phyloP scores from a whole-genome alignment of 2,888 invertebrate genomes.

The Chouioia cunea region DNA sequence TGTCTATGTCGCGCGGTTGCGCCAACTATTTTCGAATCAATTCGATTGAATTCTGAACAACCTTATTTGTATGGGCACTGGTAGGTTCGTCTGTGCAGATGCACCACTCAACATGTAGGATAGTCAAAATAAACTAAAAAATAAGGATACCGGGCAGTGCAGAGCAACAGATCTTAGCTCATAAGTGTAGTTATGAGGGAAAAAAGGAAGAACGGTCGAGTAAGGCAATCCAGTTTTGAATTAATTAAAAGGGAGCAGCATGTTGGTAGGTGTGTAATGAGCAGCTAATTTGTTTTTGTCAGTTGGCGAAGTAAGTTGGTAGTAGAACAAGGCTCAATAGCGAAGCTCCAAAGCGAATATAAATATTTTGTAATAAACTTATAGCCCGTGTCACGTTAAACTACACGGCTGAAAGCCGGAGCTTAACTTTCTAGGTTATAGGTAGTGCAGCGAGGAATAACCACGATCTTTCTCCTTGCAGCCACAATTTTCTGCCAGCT shows the following conservation, averaged over 20 bases:
- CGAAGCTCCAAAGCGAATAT: constrained; percentile 51
- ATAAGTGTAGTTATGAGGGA: not conserved
- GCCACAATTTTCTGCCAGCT: not conserved
- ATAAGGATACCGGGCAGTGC: constrained; percentile 1
- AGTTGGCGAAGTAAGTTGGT: not conserved
- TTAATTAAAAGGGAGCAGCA: constrained; percentile 45
- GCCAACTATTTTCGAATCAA: constrained; percentile 24
- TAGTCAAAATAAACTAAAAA: not conserved
- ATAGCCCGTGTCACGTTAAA: constrained; percentile 51
- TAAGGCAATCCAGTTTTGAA: constrained; percentile 38
- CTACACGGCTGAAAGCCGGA: constrained; percentile 43
- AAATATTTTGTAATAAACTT: constrained; percentile 54
- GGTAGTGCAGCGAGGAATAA: constrained; percentile 13
- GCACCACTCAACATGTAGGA: not conserved
- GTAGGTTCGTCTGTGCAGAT: constrained; percentile 6
- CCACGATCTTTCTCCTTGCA: constrained; percentile 9
- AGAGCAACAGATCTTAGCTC: not conserved
- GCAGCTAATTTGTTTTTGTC: constrained; percentile 18
- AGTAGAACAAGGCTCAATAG: constrained; percentile 33
- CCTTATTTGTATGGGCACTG: constrained; percentile 25
- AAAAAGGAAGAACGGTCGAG: not conserved
- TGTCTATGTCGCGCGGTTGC: not conserved
- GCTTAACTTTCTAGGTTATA: constrained; percentile 49
- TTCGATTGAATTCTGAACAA: constrained; percentile 31
- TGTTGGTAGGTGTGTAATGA: constrained; percentile 33